phyloP scores from a whole-genome alignment of 2,888 invertebrate species.

The Perithous albicinctus region DNA sequence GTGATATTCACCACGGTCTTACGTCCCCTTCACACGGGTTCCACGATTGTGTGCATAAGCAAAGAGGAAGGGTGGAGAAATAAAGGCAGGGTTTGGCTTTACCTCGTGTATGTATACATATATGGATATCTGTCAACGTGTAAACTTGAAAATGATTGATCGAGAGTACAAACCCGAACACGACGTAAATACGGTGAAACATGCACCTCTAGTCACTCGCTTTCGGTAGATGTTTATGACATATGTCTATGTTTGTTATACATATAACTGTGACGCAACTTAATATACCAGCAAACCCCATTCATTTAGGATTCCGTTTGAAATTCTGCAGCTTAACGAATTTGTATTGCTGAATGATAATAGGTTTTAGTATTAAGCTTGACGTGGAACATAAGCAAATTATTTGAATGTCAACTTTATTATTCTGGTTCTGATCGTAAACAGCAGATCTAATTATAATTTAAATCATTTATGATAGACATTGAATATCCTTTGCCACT shows the following conservation, averaged over 20 bases:
- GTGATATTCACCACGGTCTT: slow-evolving; percentile 47
- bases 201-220: slow-evolving; percentile 57
- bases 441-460: too few relatives aligned
- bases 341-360: too few relatives aligned
- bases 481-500: too few relatives aligned
- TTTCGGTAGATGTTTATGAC: slow-evolving; percentile 46
- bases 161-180: slow-evolving; percentile 74
- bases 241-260: slow-evolving; percentile 1
- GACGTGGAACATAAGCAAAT: too few relatives aligned
- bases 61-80: too few relatives aligned
- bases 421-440: too few relatives aligned
- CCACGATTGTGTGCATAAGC: too few relatives aligned
- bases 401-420: too few relatives aligned
- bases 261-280: neutral
- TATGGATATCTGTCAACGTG: slow-evolving; percentile 50
- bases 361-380: too few relatives aligned
- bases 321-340: neutral
- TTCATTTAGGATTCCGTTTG: slow-evolving; percentile 25
- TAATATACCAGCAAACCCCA: slow-evolving; percentile 9
- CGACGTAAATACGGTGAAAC: slow-evolving; percentile 75
- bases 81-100: slow-evolving; percentile 12
- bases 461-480: too few relatives aligned
- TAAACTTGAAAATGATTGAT: slow-evolving; percentile 81
- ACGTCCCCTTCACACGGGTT: too few relatives aligned
- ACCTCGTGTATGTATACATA: slow-evolving; percentile 28